Base-by-base conservation (phyloP, 2,797 vertebrate species). In the Limnodromus scolopaceus region DNA sequence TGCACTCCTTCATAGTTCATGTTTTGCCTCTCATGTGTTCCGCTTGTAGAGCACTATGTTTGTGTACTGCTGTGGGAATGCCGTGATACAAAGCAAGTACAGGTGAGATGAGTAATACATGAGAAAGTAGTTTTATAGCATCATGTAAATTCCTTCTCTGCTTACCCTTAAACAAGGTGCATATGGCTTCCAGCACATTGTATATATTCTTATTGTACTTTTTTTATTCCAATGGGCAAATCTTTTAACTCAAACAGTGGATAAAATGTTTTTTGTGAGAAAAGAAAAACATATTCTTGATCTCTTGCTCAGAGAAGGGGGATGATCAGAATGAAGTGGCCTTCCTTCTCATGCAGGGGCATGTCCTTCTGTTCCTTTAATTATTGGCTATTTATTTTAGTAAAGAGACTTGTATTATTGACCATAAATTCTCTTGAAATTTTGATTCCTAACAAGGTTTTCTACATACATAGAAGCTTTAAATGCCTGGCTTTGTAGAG, bases 331-430 rank as follows among this genome's bases (percentile, higher is more conserved):
- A 76, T 43, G 9, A 79, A 90, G 49, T 78, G 49, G 70, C 51
- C 89, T 93, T 55, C 60, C 34, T 92, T 83, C 61, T 83, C 2
- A 0, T 71, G 32, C 41, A 77, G 55, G 46, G 9, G 4, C 6
- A 4, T 39, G 13, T 91, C 36, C 25, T 87, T 89, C 64, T 71
- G 5, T 65, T 89, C n/a, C 25, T 84, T 82, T 84, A 74, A 34
- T 82, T 94, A 58, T 41, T 88, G 43, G 54, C 36, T 95, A 71
- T 92, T 92, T 89, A 95, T 96, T 96, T 92, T 91, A 93, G 58
- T 25, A 72, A 30, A 75, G 34, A 49, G 19, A 34, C 15, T 68
- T 61, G 9, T 63, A 32, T 81, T 88, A 84, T 6, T 90, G 69
- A 66, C n/a, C 39, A 24, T 16, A 76, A 63, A 55, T 82, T 72